phyloP scores from a whole-genome alignment of 2,113 vertebrate species.

The Apteryx mantelli region DNA sequence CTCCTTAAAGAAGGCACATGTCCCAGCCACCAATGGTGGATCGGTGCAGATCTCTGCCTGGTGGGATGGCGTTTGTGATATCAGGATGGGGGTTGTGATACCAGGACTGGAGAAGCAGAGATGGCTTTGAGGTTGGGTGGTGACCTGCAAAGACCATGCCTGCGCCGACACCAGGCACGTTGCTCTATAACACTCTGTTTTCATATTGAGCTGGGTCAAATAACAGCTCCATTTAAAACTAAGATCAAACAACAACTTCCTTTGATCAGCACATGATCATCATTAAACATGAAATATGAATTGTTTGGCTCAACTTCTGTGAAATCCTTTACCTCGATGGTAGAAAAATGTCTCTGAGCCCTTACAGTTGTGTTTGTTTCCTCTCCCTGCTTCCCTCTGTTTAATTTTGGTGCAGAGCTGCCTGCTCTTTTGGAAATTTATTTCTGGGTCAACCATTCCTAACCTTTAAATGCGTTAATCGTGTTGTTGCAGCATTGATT shows the following conservation, averaged over 20 bases:
- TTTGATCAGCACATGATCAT: background rate
- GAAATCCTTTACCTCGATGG: background rate
- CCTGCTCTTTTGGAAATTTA: background rate
- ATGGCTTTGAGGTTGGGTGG: background rate
- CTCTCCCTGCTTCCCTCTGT: rapidly evolving
- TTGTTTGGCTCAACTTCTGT: background rate
- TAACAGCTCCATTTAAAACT: background rate
- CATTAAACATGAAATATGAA: background rate
- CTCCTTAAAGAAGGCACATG: rapidly evolving
- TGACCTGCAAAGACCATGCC: background rate
- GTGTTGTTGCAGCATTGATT: background rate
- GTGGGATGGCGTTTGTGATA: background rate
- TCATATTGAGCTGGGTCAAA: background rate
- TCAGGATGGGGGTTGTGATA: background rate
- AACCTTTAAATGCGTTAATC: background rate
- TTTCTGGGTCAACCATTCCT: slow-evolving; percentile 39
- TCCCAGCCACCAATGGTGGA: background rate
- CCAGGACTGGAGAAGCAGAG: rapidly evolving
- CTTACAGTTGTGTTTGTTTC: background rate
- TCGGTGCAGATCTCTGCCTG: rapidly evolving
- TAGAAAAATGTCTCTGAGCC: background rate
- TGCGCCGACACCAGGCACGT: background rate
- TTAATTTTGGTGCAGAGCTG: background rate
- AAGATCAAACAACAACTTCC: background rate
- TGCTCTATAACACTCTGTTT: background rate